These are phyloP conservation scores for Netelia inedita DNA, from an alignment of 2,888 invertebrate species.

Conservation along the genomic window DNA sequence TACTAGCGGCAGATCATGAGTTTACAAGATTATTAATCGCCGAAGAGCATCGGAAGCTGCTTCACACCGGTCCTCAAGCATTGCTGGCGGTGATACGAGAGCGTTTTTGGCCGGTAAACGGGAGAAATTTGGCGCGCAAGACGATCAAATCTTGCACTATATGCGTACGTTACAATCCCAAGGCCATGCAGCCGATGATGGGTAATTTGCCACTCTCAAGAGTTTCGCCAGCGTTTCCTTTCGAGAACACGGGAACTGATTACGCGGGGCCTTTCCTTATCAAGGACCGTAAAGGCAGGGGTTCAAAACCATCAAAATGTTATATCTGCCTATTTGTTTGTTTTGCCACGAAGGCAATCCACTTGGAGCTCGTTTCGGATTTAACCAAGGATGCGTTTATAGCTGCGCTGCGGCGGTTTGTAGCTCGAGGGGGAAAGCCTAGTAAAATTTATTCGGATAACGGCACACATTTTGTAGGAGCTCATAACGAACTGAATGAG, in stretches of 20 bases:
- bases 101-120: slow-evolving; percentile 77
- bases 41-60: slow-evolving; percentile 67
- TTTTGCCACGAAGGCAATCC: slow-evolving; percentile 5
- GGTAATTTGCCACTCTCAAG: not conserved
- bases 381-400: not conserved
- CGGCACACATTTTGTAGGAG: no score
- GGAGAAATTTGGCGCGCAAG: slow-evolving; percentile 61
- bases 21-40: slow-evolving; percentile 54
- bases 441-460: no score
- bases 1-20: slow-evolving; percentile 42
- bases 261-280: slow-evolving; percentile 2
- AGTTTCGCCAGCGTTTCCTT: not conserved
- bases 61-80: slow-evolving; percentile 70
- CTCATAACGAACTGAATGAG: not conserved
- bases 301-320: not conserved
- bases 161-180: not conserved
- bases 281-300: not conserved
- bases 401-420: not conserved
- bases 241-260: not conserved
- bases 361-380: slow-evolving; percentile 9
- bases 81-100: slow-evolving; percentile 65
- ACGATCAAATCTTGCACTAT: not conserved
- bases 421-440: no score
- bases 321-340: slow-evolving; percentile 3
- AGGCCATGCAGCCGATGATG: not conserved